These are phyloP conservation scores for Heterocephalus glaber DNA, from an alignment of 2,113 vertebrate genomes.

Conservation along the genomic window DNA sequence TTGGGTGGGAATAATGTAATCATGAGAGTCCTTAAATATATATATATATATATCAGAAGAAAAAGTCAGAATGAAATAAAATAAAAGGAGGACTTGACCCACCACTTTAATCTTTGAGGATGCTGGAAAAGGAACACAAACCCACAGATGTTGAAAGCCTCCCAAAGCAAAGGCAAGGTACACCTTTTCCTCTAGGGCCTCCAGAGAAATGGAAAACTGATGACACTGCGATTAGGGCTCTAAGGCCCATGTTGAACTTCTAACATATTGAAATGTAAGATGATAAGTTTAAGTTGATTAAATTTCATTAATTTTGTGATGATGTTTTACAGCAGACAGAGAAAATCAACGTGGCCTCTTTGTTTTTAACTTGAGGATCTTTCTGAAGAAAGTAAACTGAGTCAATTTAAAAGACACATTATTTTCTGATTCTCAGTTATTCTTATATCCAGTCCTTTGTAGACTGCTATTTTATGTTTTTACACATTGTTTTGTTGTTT, in stretches of 20 bases:
- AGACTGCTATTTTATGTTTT: no score
- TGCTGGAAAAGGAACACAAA: fast-evolving
- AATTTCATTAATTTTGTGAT: neutral
- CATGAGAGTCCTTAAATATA: neutral
- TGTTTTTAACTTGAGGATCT: no score
- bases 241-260: fast-evolving
- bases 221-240: fast-evolving
- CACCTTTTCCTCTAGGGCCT: fast-evolving
- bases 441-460: neutral
- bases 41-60: neutral
- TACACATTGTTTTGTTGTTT: neutral
- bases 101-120: neutral
- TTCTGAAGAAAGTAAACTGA: neutral
- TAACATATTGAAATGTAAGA: fast-evolving
- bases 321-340: fast-evolving
- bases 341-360: fast-evolving
- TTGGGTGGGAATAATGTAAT: neutral
- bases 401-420: fast-evolving
- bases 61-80: fast-evolving
- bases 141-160: neutral
- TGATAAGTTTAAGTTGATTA: neutral
- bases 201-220: neutral
- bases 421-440: neutral
- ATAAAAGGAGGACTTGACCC: neutral
- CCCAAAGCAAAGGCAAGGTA: neutral